These are phyloP conservation scores for Takifugu rubripes DNA, from an alignment of 2,797 vertebrate genomes.

Conservation along the genomic window DNA sequence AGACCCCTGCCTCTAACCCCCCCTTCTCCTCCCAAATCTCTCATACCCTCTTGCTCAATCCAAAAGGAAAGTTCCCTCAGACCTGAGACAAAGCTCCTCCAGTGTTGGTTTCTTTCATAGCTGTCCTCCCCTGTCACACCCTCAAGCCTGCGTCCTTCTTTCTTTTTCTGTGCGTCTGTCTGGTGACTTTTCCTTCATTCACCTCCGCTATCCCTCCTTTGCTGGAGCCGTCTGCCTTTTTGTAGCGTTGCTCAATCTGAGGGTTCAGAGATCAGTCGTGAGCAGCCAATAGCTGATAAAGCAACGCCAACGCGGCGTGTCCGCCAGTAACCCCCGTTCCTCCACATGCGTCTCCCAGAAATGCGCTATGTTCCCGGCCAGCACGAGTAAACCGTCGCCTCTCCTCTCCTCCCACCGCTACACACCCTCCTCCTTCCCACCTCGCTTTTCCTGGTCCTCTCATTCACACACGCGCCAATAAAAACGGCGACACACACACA, in stretches of 20 bases:
- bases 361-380: constrained; percentile 44
- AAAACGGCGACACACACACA: too few species aligned
- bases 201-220: constrained; percentile 30
- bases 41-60: constrained; percentile 55
- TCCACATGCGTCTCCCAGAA: constrained; percentile 42
- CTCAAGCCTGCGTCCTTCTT: not conserved
- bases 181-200: constrained; percentile 6
- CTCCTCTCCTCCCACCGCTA: constrained; percentile 19
- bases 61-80: constrained; percentile 32
- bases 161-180: constrained; percentile 1
- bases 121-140: not conserved
- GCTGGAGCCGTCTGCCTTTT: constrained; percentile 30
- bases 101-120: constrained; percentile 15
- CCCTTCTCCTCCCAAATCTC: constrained; percentile 34
- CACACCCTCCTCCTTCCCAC: constrained; percentile 18
- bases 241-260: constrained; percentile 63
- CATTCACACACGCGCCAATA: constrained; percentile 29
- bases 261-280: constrained; percentile 76
- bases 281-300: constrained; percentile 64
- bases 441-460: constrained; percentile 12
- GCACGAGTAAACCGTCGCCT: constrained; percentile 41
- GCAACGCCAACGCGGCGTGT: constrained; percentile 35
- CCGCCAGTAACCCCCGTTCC: constrained; percentile 57
- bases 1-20: constrained; percentile 41
- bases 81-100: constrained; percentile 10